phyloP scores from a whole-genome alignment of 2,113 vertebrate species.

The Coptodon rendalli region DNA sequence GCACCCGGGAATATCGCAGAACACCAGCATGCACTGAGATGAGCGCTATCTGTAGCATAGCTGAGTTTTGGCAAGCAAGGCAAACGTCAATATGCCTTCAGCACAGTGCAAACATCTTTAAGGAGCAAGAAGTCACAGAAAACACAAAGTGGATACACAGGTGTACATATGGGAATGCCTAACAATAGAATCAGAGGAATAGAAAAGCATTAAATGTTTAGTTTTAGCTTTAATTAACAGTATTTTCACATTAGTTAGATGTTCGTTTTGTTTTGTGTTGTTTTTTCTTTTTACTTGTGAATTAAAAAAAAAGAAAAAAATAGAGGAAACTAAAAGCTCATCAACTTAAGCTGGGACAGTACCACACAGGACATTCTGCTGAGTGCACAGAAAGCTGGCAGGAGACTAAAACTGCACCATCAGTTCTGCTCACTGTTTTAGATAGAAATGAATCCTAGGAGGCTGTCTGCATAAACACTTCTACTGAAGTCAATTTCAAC shows the following conservation, averaged over 20 bases:
- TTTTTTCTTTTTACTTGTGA: not conserved
- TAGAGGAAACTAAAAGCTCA: not conserved
- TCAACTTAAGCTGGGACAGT: not conserved
- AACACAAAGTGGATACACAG: not conserved
- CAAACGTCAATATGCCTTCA: not conserved
- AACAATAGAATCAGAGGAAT: not conserved
- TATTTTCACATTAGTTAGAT: not conserved
- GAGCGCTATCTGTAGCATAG: not conserved
- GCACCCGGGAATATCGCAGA: not conserved
- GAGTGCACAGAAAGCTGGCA: slow-evolving; percentile 5
- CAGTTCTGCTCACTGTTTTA: not conserved
- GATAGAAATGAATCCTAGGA: slow-evolving; percentile 5
- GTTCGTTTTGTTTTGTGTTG: not conserved
- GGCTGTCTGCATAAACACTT: slow-evolving; percentile 17
- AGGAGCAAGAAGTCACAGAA: not conserved
- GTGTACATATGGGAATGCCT: not conserved
- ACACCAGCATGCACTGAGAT: not conserved
- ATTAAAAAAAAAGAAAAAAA: not conserved
- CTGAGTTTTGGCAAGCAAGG: not conserved
- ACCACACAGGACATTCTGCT: not conserved
- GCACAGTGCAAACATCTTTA: not conserved
- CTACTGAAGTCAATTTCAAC: slow-evolving; percentile 22
- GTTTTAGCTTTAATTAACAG: not conserved
- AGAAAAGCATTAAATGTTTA: not conserved
- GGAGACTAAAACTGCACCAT: not conserved